Evolutionary conservation across 2,797 vertebrate genomes (phyloP).

Genomic region (Sparus aurata): DNA sequence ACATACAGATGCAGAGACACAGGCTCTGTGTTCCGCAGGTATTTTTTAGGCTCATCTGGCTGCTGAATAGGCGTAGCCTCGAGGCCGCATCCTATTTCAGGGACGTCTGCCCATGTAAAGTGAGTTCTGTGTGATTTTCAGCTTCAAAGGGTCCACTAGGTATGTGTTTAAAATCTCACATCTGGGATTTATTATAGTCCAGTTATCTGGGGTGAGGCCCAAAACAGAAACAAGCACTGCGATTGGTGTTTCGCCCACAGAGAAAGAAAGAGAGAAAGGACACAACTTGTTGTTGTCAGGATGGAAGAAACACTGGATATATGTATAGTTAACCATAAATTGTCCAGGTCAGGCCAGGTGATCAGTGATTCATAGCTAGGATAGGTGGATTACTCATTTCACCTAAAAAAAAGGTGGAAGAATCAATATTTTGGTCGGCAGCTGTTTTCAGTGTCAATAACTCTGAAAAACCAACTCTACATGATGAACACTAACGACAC

Average conservation of each 20-base stretch:
- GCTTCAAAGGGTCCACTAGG: slow-evolving; percentile 17
- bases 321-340: neutral
- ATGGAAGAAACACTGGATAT: neutral
- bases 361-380: neutral
- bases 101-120: slow-evolving; percentile 4
- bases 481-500: neutral
- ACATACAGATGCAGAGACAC: neutral
- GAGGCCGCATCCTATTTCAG: neutral
- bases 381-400: neutral
- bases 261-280: neutral
- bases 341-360: neutral
- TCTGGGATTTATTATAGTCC: slow-evolving; percentile 20
- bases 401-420: neutral
- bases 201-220: slow-evolving; percentile 9
- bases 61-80: slow-evolving; percentile 5
- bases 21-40: slow-evolving; percentile 3
- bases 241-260: neutral
- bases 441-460: neutral
- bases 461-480: neutral
- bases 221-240: neutral
- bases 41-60: neutral
- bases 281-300: neutral
- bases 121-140: slow-evolving; percentile 19
- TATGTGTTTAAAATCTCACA: slow-evolving; percentile 9
- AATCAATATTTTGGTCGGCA: neutral